These are phyloP conservation scores for Mandrillus leucophaeus DNA, from an alignment of 2,113 vertebrate species.

Conservation along the genomic window DNA sequence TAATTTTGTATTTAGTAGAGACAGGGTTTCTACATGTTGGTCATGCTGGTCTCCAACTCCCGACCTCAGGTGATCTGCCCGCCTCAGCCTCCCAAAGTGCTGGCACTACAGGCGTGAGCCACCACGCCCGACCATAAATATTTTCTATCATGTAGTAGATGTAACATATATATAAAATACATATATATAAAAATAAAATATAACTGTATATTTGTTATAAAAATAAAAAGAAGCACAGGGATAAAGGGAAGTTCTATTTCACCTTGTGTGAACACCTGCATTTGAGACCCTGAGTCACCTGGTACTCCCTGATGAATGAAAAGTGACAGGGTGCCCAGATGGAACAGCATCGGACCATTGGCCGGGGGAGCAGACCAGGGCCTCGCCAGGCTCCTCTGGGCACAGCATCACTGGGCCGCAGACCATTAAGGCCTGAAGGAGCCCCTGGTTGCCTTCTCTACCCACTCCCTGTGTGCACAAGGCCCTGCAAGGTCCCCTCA, in stretches of 20 bases:
- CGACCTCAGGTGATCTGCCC: no score
- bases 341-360: background rate
- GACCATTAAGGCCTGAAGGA: background rate
- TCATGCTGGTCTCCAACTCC: no score
- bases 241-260: background rate
- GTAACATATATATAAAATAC: background rate
- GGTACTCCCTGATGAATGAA: background rate
- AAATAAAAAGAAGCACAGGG: background rate
- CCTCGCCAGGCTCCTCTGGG: background rate
- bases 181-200: background rate
- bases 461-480: background rate
- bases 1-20: no score
- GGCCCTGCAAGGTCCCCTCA: background rate
- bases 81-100: no score
- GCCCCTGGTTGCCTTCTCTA: fast-evolving
- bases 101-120: no score
- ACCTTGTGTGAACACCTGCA: background rate
- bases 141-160: background rate
- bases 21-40: no score
- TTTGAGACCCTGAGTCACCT: background rate
- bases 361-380: background rate
- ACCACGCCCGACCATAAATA: no score
- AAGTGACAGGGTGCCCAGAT: background rate
- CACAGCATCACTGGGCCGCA: no score
- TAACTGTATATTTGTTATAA: background rate